Conservation (phyloP, 2,888 invertebrate genomes). For the Herminia tarsipennalis region DNA sequence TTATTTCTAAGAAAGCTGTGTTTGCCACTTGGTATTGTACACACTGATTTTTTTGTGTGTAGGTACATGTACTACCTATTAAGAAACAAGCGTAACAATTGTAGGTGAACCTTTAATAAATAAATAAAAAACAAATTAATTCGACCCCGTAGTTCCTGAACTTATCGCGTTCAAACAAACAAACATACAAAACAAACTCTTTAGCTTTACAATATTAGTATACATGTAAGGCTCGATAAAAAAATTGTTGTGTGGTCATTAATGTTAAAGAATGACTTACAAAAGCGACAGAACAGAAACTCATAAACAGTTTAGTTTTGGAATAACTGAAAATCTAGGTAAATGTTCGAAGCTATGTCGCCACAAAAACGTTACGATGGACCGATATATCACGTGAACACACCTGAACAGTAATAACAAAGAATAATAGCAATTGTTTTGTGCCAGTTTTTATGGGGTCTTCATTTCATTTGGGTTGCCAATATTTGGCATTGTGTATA, state of each 20-base stretch:
- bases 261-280: conserved; percentile 5
- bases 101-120: too few species aligned
- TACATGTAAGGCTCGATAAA: neutral
- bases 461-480: conserved; percentile 61
- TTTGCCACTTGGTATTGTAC: too few species aligned
- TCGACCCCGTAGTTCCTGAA: too few species aligned
- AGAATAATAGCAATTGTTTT: conserved; percentile 79
- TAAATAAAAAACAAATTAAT: too few species aligned
- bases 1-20: too few species aligned
- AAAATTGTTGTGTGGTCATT: neutral
- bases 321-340: conserved; percentile 54
- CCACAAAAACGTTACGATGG: conserved; percentile 71
- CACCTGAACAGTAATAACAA: conserved; percentile 82
- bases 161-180: too few species aligned
- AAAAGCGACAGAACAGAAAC: conserved; percentile 6
- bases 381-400: conserved; percentile 75
- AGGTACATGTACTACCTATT: too few species aligned
- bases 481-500: conserved; percentile 34
- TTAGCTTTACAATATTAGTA: too few species aligned
- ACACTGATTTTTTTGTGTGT: too few species aligned
- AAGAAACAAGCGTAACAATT: too few species aligned
- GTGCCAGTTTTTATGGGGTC: conserved; percentile 75
- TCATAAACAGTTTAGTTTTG: conserved; percentile 23
- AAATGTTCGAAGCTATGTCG: conserved; percentile 54
- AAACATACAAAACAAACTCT: too few species aligned